Evolutionary conservation across 2,888 invertebrate species (phyloP), one percentile per base, ranked within the genome.

Genomic region (Philereme vetulata): DNA sequence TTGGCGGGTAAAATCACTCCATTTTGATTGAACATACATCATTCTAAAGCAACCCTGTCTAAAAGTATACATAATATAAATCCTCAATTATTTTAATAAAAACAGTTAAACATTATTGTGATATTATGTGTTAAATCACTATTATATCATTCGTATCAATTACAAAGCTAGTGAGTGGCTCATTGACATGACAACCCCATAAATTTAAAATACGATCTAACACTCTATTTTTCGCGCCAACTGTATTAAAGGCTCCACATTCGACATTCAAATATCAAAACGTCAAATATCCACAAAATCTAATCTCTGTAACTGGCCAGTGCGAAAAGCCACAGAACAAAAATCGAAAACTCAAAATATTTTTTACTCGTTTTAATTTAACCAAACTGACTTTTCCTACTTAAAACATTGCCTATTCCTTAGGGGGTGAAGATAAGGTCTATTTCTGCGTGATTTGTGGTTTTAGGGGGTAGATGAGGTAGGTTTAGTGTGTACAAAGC

Each of bases 401-500:
- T 2, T 8, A 11, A 56, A 49, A 21, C 4, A 5, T 4, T n/a
- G 33, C 4, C 32, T 8, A 38, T 32, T 5, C 40, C 9, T 38
- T 11, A 9, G 4, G 7, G 5, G 0, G 9, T 3, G 4, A 5
- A 1, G 0, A n/a, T 51, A 58, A 45, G 47, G 51, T 58, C 9
- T 35, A 8, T 47, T 51, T 54, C 58, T 4, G 54, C 11, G 3
- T 7, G 11, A n/a, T 8, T 40, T 10, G 11, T 32, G n/a, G n/a
- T 11, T 52, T 51, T 42, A 8, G 4, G 10, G 34, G 21, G 35
- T 34, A 46, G 46, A 46, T 52, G 48, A 21, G 60, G 60, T 62
- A 64, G 71, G 66, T 49, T 56, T 49, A 43, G 48, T 53, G 63
- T 65, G 66, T 62, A 60, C 59, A 61, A 66, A 69, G 67, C 68